Evolutionary conservation across 1,140 invertebrate genomes (phyloP), one percentile per base, ranked within the genome.

Genomic region (Tetraneura akinire): DNA sequence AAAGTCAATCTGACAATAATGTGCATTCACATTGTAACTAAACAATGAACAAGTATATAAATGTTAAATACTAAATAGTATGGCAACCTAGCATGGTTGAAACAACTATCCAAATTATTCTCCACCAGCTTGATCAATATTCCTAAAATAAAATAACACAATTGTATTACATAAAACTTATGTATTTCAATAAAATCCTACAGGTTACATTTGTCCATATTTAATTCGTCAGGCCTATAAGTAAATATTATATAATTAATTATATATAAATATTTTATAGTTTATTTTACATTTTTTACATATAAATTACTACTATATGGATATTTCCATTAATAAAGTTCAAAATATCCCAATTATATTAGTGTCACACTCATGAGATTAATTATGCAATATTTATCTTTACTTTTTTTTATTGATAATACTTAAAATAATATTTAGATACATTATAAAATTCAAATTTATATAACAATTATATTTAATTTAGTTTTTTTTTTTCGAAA

Each of bases 191-290:
- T n/a, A 29, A 49, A 49, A 21, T 55, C 55, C 74, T 78, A 78
- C 55, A 78, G 42, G 55, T 78, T 78, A 78, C 74, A 78, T 60
- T 62, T 78, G n/a, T 78, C 74, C 74, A 78, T 21, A 60, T 62
- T 78, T 60, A 78, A 26, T 62, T 78, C 23, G 32, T 47, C 55
- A 78, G 74, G 47, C 74, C 74, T 78, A 55, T 76, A 74, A 76
- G 57, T 49, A 71, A 37, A 62, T 32, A 26, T 47, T 66, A n/a
- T n/a, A n/a, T n/a, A n/a, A n/a, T n/a, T n/a, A n/a, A n/a, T n/a
- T n/a, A n/a, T n/a, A 47, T 23, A 26, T 11, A 47, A 23, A 47
- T 21, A 45, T n/a, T 42, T n/a, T 66, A 1, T 21, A 26, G 29
- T 32, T 68, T 45, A 68, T 14, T 23, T n/a, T n/a, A n/a, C n/a